Base-by-base conservation (phyloP, 2,113 vertebrate genomes). In the Fregata magnificens region DNA sequence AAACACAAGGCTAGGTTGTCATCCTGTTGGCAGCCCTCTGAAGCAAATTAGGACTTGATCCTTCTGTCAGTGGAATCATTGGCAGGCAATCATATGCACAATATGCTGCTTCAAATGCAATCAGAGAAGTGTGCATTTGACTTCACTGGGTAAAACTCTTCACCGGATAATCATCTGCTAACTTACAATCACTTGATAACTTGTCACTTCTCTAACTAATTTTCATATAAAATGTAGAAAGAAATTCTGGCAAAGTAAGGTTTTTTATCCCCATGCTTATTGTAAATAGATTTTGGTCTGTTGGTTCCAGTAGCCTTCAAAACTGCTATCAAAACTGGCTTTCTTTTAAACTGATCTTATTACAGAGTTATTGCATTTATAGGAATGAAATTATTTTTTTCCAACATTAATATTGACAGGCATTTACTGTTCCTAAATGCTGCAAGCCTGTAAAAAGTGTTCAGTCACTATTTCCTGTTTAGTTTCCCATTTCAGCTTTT, bases 41-140 rank as follows among this genome's bases (percentile, higher is more conserved):
- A 84, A 93, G 56, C 40, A 93, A 97, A 95, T 83, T 89, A 90
- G 83, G 77, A 76, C 88, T 94, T n/a, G 49, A 92, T 92, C 86
- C 80, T 91, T 91, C 88, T 95, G 81, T 81, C 93, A 77, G 78
- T 45, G 77, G 81, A 95, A 87, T 93, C 65, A 45, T 53, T 91
- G 81, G 91, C 95, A 95, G 78, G 78, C 91, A 94, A 87, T 94
- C 91, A 79, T 89, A 89, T 88, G 61, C 80, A 79, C 93, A 96
- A 95, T 95, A 79, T 87, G 36, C 83, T 82, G 40, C 70, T 95
- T 86, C 83, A 87, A 84, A 87, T 73, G 86, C 58, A 87, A 84
- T 93, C 86, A 93, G 62, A 79, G 66, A 70, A 66, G 94, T 31
- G 34, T 71, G 52, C 72, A 10, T 86, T 71, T 83, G 47, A 80